Percentiles rank a stretch among this genome's conserved stretches.
phyloP scores from a whole-genome alignment of 2,797 vertebrate genomes.

The Channa striata region DNA sequence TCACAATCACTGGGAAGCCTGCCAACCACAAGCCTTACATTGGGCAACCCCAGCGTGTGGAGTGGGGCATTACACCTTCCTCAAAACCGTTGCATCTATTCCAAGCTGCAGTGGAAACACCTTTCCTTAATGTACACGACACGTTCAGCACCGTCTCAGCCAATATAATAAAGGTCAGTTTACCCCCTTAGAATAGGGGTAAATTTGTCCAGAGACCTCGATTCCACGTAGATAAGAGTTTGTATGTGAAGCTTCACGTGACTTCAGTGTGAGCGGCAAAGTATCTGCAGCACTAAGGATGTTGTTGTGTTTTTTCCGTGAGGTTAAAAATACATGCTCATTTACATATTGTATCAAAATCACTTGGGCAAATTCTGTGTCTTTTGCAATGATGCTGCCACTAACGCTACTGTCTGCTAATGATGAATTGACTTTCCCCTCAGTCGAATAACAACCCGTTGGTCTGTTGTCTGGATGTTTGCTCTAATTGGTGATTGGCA shows the following conservation, averaged over 20 bases:
- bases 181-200: conserved; percentile 20
- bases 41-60: conserved; percentile 53
- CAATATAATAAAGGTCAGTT: conserved; percentile 20
- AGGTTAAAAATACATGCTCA: conserved; percentile 65
- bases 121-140: conserved; percentile 50
- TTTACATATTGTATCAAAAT: conserved; percentile 69
- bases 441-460: conserved; percentile 41
- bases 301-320: conserved; percentile 70
- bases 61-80: conserved; percentile 60
- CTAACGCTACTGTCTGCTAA: conserved; percentile 28
- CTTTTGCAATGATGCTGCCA: conserved; percentile 18
- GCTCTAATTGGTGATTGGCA: conserved; percentile 64
- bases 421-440: conserved; percentile 43
- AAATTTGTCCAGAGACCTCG: conserved; percentile 24
- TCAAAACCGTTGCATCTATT: conserved; percentile 66
- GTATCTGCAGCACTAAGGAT: not conserved
- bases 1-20: conserved; percentile 59
- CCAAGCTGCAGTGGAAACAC: conserved; percentile 63
- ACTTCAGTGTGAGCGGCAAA: conserved; percentile 17
- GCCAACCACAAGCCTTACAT: conserved; percentile 57
- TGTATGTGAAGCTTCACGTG: conserved; percentile 44
- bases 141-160: conserved; percentile 30
- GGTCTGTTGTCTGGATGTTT: conserved; percentile 39
- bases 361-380: conserved; percentile 52
- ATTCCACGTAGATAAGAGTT: no score